Percentiles rank a stretch among this genome's conserved stretches.
phyloP scores from a whole-genome alignment of 2,113 vertebrate genomes.

The Periophthalmus modestus region DNA sequence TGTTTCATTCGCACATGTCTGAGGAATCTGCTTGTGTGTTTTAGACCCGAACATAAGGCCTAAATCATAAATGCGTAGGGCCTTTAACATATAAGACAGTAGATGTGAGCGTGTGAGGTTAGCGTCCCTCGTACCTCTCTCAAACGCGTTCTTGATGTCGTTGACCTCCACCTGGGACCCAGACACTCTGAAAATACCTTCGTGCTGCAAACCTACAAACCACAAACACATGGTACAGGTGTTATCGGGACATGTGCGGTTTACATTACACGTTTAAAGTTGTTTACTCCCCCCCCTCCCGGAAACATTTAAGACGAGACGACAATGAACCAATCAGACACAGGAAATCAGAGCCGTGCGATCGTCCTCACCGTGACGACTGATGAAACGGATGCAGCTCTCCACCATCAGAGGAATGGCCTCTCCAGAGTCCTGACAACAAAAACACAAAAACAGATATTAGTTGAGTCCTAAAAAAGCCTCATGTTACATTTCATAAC shows the following conservation, averaged over 20 bases:
- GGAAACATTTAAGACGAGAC: constrained; percentile 1
- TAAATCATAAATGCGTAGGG: too few relatives aligned
- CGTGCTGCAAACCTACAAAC: constrained; percentile 88
- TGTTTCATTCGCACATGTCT: too few relatives aligned
- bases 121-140: constrained; percentile 82
- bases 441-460: not conserved
- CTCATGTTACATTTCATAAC: too few relatives aligned
- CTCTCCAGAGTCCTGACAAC: constrained; percentile 86
- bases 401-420: constrained; percentile 94
- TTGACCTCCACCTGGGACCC: constrained; percentile 98
- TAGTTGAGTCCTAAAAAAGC: not conserved
- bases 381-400: constrained; percentile 98
- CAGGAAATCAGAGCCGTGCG: constrained; percentile 12
- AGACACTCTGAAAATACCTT: constrained; percentile 96
- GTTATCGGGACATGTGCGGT: not conserved
- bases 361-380: constrained; percentile 87
- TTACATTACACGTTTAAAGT: not conserved
- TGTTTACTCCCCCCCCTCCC: constrained; percentile 4
- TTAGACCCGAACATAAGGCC: too few relatives aligned
- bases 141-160: constrained; percentile 98
- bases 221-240: not conserved
- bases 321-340: constrained; percentile 33
- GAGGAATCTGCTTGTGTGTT: too few relatives aligned
- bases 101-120: too few relatives aligned
- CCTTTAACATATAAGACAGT: too few relatives aligned